Conservation (phyloP, 2,113 vertebrate species). For the Poeciliopsis retropinna region DNA sequence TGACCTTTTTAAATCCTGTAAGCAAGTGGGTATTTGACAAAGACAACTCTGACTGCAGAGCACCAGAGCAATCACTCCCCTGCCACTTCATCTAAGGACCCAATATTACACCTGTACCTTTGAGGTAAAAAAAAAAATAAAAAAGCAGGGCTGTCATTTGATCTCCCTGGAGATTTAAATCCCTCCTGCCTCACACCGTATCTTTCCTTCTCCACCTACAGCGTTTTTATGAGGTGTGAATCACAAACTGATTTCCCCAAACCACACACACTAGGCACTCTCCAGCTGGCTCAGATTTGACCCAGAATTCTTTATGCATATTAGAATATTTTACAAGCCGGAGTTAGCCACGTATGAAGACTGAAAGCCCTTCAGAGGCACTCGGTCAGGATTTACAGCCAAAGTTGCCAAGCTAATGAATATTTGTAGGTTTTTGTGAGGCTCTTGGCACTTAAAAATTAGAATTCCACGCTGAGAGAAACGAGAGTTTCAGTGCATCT, state of each 20-base stretch:
- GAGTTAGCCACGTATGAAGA: constrained; percentile 34
- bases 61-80: constrained; percentile 9
- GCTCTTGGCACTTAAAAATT: constrained; percentile 34
- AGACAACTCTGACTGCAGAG: background rate
- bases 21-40: constrained; percentile 3
- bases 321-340: constrained; percentile 53
- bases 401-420: constrained; percentile 54
- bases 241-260: constrained; percentile 50
- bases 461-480: constrained; percentile 41
- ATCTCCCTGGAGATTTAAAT: constrained; percentile 53
- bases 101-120: constrained; percentile 25
- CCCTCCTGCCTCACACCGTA: constrained; percentile 39
- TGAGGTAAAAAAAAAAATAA: constrained; percentile 19
- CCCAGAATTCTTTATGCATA: constrained; percentile 49
- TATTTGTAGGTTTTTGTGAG: constrained; percentile 51
- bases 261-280: constrained; percentile 13
- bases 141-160: constrained; percentile 30
- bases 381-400: constrained; percentile 40
- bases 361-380: constrained; percentile 19
- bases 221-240: constrained; percentile 71
- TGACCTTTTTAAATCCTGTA: constrained; percentile 22
- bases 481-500: constrained; percentile 25
- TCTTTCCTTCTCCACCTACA: constrained; percentile 25
- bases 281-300: constrained; percentile 29
- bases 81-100: constrained; percentile 28